Percentiles rank a stretch among this genome's conserved stretches.
Evolutionary conservation across 2,888 invertebrate species (phyloP).

Genomic region (Meiosimyza decipiens): DNA sequence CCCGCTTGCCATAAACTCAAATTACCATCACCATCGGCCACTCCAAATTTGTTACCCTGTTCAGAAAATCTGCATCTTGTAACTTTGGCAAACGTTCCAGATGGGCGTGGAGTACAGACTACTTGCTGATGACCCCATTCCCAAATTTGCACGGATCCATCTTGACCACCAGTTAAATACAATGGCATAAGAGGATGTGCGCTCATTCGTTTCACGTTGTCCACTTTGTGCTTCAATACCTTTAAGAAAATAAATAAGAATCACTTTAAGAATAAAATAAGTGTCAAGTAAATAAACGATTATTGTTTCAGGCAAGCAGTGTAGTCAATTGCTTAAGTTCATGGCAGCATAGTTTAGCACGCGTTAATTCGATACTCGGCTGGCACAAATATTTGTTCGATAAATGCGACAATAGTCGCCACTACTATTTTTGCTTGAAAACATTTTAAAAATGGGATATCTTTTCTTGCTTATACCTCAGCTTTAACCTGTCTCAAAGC

Average conservation of each 20-base stretch:
- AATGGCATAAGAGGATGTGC: constrained; percentile 95
- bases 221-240: constrained; percentile 94
- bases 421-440: no score
- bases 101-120: constrained; percentile 89
- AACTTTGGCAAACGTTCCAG: constrained; percentile 95
- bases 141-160: constrained; percentile 96
- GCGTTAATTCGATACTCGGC: no score
- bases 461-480: no score
- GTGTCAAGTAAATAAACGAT: no score
- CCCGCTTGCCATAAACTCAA: constrained; percentile 95
- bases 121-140: constrained; percentile 97
- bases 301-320: no score
- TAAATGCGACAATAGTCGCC: no score
- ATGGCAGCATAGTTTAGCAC: no score
- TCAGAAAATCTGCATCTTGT: constrained; percentile 95
- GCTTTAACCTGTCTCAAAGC: no score
- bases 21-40: constrained; percentile 97
- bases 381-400: no score
- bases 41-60: constrained; percentile 98
- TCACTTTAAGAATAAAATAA: background rate
- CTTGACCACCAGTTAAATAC: constrained; percentile 94
- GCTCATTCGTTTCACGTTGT: constrained; percentile 94
- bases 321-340: no score
- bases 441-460: no score
- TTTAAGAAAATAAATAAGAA: constrained; percentile 62